Conservation (phyloP, 2,113 vertebrate genomes). For the Ibidorhyncha struthersii region DNA sequence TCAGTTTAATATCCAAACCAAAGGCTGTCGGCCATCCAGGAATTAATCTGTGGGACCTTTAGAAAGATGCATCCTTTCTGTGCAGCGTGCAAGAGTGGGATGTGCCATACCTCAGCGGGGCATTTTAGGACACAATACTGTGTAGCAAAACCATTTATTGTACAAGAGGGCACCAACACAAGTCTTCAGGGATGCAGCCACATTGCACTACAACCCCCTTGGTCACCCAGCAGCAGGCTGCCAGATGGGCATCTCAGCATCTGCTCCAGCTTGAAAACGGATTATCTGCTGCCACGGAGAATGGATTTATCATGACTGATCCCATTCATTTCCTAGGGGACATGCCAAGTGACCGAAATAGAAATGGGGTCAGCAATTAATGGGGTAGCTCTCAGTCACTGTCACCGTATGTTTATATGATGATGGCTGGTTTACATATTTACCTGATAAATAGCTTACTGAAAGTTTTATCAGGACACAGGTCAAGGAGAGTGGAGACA, state of each 20-base stretch:
- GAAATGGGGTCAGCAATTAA: conserved; percentile 56
- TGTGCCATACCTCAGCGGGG: not conserved
- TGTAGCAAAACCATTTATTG: not conserved
- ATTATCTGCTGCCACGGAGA: conserved; percentile 35
- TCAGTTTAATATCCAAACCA: not conserved
- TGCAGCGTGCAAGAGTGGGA: not conserved
- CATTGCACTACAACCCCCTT: not conserved
- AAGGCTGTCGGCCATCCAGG: not conserved
- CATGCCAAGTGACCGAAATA: conserved; percentile 31
- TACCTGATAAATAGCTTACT: conserved; percentile 34
- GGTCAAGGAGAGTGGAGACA: not conserved
- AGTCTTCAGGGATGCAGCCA: not conserved
- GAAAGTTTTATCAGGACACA: not conserved
- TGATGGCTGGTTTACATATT: not conserved
- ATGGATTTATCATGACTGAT: conserved; percentile 31
- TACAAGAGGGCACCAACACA: not conserved
- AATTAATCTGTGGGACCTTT: not conserved
- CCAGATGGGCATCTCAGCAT: not conserved
- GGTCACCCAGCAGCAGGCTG: not conserved
- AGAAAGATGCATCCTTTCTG: not conserved
- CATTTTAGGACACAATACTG: not conserved
- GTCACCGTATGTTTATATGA: not conserved
- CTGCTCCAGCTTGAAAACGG: conserved; percentile 12
- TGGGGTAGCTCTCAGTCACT: not conserved
- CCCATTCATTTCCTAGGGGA: conserved; percentile 34